A percentile compares a stretch with the other conserved stretches of the same genome.
phyloP scores from a whole-genome alignment of 2,113 vertebrate genomes.

The Suncus etruscus region DNA sequence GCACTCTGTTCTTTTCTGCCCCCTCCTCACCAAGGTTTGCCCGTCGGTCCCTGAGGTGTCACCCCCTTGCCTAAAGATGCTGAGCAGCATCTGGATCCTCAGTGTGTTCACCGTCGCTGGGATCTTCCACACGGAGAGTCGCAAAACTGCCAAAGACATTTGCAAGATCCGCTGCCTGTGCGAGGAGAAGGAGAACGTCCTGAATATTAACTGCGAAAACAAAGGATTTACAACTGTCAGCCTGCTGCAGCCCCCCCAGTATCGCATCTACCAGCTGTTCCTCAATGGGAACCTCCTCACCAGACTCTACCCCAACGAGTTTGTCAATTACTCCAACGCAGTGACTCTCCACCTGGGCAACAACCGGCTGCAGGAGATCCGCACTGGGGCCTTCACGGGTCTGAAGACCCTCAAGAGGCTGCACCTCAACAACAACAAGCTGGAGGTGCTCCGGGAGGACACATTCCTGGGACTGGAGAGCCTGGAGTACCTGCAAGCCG shows the following conservation, averaged over 20 bases:
- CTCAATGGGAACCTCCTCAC: conserved; percentile 97
- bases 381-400: conserved; percentile 94
- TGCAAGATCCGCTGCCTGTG: conserved; percentile 97
- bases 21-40: conserved; percentile 79
- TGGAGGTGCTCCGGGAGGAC: conserved; percentile 96
- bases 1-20: conserved; percentile 62
- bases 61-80: conserved; percentile 93
- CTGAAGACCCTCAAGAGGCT: conserved; percentile 95
- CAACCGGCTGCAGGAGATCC: conserved; percentile 97
- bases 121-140: conserved; percentile 94
- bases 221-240: conserved; percentile 97
- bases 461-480: conserved; percentile 96
- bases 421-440: conserved; percentile 98
- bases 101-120: conserved; percentile 95
- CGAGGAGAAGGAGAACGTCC: conserved; percentile 96
- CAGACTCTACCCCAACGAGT: conserved; percentile 94
- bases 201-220: conserved; percentile 98
- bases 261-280: conserved; percentile 97
- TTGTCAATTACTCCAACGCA: conserved; percentile 96
- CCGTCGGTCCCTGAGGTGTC: conserved; percentile 86
- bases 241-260: conserved; percentile 94
- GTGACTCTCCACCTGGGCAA: conserved; percentile 97
- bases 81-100: conserved; percentile 95
- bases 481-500: conserved; percentile 98
- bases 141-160: conserved; percentile 98